Percentiles rank a stretch among this genome's conserved stretches.
These are phyloP conservation scores for Campylomormyrus numenius DNA, from an alignment of 2,113 vertebrate species.

Conservation along the genomic window DNA sequence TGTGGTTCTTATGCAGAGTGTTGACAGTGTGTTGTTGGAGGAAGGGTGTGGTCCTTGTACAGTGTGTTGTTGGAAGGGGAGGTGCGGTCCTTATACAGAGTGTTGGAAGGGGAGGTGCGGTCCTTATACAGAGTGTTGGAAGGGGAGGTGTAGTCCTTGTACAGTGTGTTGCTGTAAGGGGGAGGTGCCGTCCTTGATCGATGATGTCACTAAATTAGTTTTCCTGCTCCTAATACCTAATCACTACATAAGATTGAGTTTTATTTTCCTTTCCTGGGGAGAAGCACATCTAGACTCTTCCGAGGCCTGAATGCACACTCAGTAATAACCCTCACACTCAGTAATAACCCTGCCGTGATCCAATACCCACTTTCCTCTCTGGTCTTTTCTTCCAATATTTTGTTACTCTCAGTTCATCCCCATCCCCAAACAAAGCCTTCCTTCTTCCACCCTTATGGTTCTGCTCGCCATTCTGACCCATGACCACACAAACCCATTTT, in stretches of 20 bases:
- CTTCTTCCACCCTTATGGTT: background rate
- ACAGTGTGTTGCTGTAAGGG: too few species aligned
- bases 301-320: background rate
- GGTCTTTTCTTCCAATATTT: background rate
- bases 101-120: too few species aligned
- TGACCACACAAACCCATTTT: background rate
- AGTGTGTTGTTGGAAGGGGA: too few species aligned
- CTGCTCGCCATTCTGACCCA: background rate
- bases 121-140: too few species aligned
- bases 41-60: too few species aligned
- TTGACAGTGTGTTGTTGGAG: too few species aligned
- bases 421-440: background rate
- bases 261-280: background rate
- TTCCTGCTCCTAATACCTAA: background rate
- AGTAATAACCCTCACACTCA: background rate
- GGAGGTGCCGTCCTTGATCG: background rate
- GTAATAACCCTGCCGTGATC: background rate
- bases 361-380: background rate
- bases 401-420: background rate
- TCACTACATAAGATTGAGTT: background rate
- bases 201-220: background rate
- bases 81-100: too few species aligned
- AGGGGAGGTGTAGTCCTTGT: too few species aligned
- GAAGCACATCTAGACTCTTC: background rate
- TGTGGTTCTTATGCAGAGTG: too few species aligned